Evolutionary conservation across 2,797 vertebrate genomes (phyloP), one percentile per base, ranked within the genome.

Genomic region (Euphonia xanthogaster): DNA sequence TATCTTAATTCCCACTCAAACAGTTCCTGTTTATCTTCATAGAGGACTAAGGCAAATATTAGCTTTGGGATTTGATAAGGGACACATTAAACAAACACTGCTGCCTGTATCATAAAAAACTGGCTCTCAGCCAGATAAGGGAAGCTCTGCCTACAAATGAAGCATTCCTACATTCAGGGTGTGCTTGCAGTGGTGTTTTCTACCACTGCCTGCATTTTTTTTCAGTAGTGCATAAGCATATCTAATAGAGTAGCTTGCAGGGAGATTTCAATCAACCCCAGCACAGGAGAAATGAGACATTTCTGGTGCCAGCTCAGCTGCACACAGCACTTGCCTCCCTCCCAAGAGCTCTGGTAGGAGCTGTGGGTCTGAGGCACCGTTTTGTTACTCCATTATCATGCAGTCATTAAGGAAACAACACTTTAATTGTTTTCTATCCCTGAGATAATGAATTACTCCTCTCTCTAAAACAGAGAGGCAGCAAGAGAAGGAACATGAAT

Each of bases 1-100:
- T 62, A 85, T 76, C 84, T 94, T 91, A 87, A 94, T 94, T 96
- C 92, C 89, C 71, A 76, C 51, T 90, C 95, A 88, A 80, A 90
- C 51, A 66, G 65, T 14, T 90, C 79, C 80, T 83, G 68, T 91
- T 95, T 86, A 79, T 91, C 92, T 91, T 93, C 58, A 42, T 45
- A 48, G 68, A 91, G 62, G 81, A 83, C 84, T 61, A 87, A 71
- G 15, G 78, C 92, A 89, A 95, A 95, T 93, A 95, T 95, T 93
- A 89, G 74, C 89, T 92, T 74, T 85, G 40, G 86, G 84, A 86
- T 92, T 89, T 83, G 81, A 92, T 91, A 97, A 93, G 72, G 91
- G 86, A 71, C 75, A 66, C 75, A 70, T 73, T 90, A 96, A 92
- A 92, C 75, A 95, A 95, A 92, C 15, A 12, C 53, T 48, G 63